Conservation (phyloP, 1,140 invertebrate genomes). For the Drosophila melanica region DNA sequence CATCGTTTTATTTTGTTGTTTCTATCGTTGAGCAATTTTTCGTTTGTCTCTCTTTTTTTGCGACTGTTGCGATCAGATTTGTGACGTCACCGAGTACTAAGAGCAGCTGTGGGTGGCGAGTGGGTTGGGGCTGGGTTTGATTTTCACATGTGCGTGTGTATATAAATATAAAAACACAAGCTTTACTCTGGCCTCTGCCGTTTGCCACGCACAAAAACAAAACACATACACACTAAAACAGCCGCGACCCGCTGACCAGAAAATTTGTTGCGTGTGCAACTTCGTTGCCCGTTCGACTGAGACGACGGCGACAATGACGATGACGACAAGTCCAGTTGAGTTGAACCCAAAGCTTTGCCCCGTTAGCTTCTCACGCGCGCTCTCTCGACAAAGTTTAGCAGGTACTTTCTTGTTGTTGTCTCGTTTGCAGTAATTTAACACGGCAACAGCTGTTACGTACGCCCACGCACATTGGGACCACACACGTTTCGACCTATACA, state of each 20-base stretch:
- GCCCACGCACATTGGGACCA: constrained; percentile 14
- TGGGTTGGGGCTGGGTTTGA: not conserved
- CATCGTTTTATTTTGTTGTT: constrained; percentile 41
- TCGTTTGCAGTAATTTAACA: constrained; percentile 9
- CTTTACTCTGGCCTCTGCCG: constrained; percentile 23
- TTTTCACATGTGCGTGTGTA: not conserved
- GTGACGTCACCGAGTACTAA: constrained; percentile 30
- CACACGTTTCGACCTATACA: constrained; percentile 13
- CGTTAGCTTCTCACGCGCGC: constrained; percentile 6
- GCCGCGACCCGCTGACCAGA: constrained; percentile 45
- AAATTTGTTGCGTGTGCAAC: constrained; percentile 47
- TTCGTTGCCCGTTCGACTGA: constrained; percentile 48
- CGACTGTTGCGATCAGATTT: constrained; percentile 13
- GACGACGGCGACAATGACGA: not conserved
- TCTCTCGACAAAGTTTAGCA: constrained; percentile 17
- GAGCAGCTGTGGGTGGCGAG: too few species aligned
- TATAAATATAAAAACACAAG: constrained; percentile 51
- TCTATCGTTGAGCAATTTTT: constrained; percentile 3
- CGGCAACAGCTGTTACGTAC: constrained; percentile 30
- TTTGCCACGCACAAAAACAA: constrained; percentile 43
- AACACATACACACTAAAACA: constrained; percentile 7
- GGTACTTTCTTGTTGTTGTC: constrained; percentile 10
- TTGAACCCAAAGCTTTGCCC: constrained; percentile 28
- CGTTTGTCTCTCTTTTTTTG: not conserved
- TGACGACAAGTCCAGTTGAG: constrained; percentile 7